Conservation (phyloP, 2,797 vertebrate species). For the Hippopotamyrus pictus region DNA sequence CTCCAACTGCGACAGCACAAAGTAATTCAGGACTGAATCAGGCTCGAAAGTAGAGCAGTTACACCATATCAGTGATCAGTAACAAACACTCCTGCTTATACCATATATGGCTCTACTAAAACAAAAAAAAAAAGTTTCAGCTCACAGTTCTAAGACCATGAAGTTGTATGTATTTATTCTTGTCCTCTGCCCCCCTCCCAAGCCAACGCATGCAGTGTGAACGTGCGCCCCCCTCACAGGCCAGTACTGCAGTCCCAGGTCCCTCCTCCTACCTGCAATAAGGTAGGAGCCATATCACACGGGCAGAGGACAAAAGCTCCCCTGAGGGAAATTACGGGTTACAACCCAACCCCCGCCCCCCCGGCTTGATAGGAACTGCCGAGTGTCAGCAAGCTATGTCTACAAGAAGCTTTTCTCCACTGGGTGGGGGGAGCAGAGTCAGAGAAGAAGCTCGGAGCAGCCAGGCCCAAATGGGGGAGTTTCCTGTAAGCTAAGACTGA, state of each 20-base stretch:
- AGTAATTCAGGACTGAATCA: neutral
- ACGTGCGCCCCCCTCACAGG: slow-evolving; percentile 11
- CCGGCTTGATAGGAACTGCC: neutral
- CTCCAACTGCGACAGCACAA: neutral
- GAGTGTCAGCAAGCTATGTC: neutral
- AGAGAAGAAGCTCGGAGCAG: neutral
- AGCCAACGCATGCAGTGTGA: neutral
- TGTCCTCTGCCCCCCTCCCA: neutral
- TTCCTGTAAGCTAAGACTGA: neutral
- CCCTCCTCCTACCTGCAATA: slow-evolving; percentile 30
- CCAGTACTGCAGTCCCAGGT: slow-evolving; percentile 25
- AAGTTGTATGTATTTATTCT: neutral
- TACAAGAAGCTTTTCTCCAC: neutral
- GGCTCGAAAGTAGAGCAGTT: neutral
- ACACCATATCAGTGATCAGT: neutral
- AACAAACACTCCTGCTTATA: neutral
- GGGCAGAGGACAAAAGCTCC: slow-evolving; percentile 54
- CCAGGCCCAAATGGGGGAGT: neutral
- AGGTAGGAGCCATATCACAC: slow-evolving; percentile 42
- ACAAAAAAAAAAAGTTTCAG: neutral
- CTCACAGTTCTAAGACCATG: neutral
- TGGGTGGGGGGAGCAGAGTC: neutral
- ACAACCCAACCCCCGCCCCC: neutral
- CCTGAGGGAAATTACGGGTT: slow-evolving; percentile 40
- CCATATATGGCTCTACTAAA: neutral